These are phyloP conservation scores for Cladopsammia gracilis DNA, from an alignment of 64 coral and sea anemone genomes.

Conservation along the genomic window DNA sequence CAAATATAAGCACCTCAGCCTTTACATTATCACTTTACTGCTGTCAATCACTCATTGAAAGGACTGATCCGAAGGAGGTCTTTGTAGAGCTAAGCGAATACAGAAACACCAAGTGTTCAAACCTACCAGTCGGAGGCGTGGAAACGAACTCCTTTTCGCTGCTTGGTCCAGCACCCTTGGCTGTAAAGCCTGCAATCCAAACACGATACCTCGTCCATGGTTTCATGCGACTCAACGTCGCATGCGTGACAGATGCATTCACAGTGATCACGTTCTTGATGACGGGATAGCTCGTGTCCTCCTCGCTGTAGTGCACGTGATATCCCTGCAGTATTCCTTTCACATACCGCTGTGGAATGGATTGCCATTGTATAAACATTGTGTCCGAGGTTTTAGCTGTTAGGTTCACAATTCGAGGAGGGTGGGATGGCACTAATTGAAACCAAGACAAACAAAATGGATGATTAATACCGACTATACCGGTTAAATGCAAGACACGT, in stretches of 20 bases:
- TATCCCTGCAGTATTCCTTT: conserved; percentile 78
- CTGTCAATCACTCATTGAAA: too few species aligned
- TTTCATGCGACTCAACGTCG: conserved; percentile 56
- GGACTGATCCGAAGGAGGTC: too few species aligned
- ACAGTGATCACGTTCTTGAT: conserved; percentile 68
- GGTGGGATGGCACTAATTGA: not conserved
- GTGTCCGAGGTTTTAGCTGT: conserved; percentile 15
- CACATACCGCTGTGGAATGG: conserved; percentile 43
- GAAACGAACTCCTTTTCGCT: conserved; percentile 34
- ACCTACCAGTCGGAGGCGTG: conserved; percentile 67
- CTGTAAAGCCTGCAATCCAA: conserved; percentile 73
- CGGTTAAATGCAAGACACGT: too few species aligned
- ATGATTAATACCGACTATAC: too few species aligned
- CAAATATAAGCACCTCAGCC: too few species aligned
- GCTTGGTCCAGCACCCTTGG: conserved; percentile 77
- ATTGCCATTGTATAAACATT: conserved; percentile 70
- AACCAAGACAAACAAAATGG: not conserved
- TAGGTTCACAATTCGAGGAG: conserved; percentile 17
- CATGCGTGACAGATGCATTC: conserved; percentile 50
- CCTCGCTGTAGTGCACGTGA: conserved; percentile 67
- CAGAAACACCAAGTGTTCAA: not conserved
- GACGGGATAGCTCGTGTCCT: conserved; percentile 13
- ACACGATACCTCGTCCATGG: conserved; percentile 55
- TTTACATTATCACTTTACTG: too few species aligned
- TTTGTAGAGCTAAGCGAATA: too few species aligned